These are phyloP conservation scores for Lophius piscatorius DNA, from an alignment of 2,113 vertebrate genomes.

Conservation along the genomic window DNA sequence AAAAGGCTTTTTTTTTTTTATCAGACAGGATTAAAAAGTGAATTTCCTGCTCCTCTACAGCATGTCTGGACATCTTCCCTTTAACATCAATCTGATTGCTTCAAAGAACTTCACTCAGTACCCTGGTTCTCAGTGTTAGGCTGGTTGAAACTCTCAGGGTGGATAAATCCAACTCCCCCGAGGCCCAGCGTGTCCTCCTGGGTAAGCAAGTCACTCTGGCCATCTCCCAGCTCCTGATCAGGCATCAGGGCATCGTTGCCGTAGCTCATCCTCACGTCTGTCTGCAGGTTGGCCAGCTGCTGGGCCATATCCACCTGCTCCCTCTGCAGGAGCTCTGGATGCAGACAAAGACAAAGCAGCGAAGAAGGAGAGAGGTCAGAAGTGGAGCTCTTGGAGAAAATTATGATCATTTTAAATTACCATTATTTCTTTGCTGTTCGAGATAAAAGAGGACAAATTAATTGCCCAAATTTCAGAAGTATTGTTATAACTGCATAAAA, in stretches of 20 bases:
- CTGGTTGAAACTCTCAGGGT: conserved; percentile 94
- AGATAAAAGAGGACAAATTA: too few species aligned
- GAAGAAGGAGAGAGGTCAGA: background rate
- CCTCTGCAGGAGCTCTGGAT: conserved; percentile 90
- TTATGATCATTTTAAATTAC: too few species aligned
- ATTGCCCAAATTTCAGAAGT: too few species aligned
- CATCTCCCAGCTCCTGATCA: conserved; percentile 75
- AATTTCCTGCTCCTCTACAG: too few species aligned
- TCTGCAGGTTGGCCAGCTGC: conserved; percentile 94
- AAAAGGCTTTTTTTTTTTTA: background rate
- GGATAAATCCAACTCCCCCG: conserved; percentile 90
- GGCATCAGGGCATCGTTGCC: conserved; percentile 98
- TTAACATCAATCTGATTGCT: background rate
- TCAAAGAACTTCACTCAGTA: conserved; percentile 52
- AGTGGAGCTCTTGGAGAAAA: too few species aligned
- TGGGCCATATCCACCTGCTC: conserved; percentile 95
- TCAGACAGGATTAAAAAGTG: conserved; percentile 36
- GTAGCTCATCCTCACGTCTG: conserved; percentile 93
- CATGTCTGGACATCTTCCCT: too few species aligned
- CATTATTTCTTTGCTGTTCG: too few species aligned
- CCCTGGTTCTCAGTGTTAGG: conserved; percentile 96
- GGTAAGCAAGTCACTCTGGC: conserved; percentile 86
- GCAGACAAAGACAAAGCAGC: background rate
- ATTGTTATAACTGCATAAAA: too few species aligned
- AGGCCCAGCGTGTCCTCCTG: conserved; percentile 87